Base-by-base conservation (phyloP, 2,797 vertebrate species). In the Mionectes olivaceus region DNA sequence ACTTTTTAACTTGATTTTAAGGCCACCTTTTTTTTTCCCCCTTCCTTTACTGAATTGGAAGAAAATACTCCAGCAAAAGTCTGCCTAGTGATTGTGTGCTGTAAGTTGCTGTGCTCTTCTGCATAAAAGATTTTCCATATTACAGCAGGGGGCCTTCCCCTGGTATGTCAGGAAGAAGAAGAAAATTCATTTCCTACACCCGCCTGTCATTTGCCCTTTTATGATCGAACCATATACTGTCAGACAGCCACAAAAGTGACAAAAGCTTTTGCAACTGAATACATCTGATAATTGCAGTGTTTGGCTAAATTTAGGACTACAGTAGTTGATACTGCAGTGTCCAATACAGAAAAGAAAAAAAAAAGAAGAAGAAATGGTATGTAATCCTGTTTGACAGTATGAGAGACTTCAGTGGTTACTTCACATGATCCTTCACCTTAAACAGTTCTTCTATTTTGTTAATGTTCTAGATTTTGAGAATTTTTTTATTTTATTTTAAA, bases 101-200 rank as follows among this genome's bases (percentile, higher is more conserved):
- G 95, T 79, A 97, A 98, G 97, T 97, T 97, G 95, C 96, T 96
- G 87, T 94, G 96, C 98, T 98, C 93, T 97, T 98, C 98, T 98
- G 97, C 98, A 98, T 98, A 98, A 97, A 97, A 98, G 96, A 98
- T 98, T 98, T 98, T 98, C 97, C 96, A 81, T 96, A 93, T 97
- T 98, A 96, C 98, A 98, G 97, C 97, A 97, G 97, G 98, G 97
- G 96, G 97, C 95, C 96, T 97, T 97, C 93, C 94, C 95, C 93
- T 97, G 96, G 97, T 97, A 98, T 97, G 97, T 98, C 97, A 97
- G 95, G 83, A 97, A 95, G 96, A 98, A 97, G 97, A 97, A 96
- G 97, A 97, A 98, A 98, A 98, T 97, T 97, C 94, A 95, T 98
- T 97, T 98, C 96, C 95, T 98, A 97, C 75, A 97, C 92, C 93